Base-by-base conservation (phyloP, 1,140 invertebrate genomes). In the Mycetomoellerius zeteki region DNA sequence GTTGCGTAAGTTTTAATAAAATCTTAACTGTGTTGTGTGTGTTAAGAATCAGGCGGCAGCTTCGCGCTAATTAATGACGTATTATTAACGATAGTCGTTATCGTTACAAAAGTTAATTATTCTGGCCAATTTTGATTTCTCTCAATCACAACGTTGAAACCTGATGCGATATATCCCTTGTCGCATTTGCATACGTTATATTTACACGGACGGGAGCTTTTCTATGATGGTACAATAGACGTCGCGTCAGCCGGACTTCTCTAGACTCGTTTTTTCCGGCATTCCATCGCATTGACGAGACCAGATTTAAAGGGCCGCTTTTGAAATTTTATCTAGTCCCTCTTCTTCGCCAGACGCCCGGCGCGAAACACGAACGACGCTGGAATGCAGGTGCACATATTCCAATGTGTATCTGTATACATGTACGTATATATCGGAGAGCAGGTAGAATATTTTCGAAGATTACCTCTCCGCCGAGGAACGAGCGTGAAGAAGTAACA, bases 381-480 rank as follows among this genome's bases (percentile, higher is more conserved):
- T 81, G 65, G 52, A 80, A 78, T 37, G 65, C 75, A 69, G 75
- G 65, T 86, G 71, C 76, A 67, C 64, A 77, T 43, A 37, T 50
- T 12, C 14, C 37, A 54, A 52, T 21, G 52, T 43, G 21, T 71
- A 78, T 64, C 37, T 52, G 43, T 43, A 77, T 6, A 64, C 21
- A 33, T 64, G 8, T 21, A 12, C 1, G 24, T 10, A 19, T 67
- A 67, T 14, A 5, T n/a, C n/a, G 24, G 4, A 77, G 54, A 77
- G 64, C 62, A 77, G 65, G 58, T 86, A 78, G 69, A 86, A 88
- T 69, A 85, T 80, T 88, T 85, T 86, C 62, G 5, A 43, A 86
- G 65, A 85, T 73, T 71, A 33, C 50, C 33, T 24, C 30, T 75
- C 33, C 6, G n/a, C 64, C 75, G 62, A n/a, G 7, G 21, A 24